Evolutionary conservation across 2,888 invertebrate genomes (phyloP), one percentile per base, ranked within the genome.

Genomic region (Zeuzera pyrina): DNA sequence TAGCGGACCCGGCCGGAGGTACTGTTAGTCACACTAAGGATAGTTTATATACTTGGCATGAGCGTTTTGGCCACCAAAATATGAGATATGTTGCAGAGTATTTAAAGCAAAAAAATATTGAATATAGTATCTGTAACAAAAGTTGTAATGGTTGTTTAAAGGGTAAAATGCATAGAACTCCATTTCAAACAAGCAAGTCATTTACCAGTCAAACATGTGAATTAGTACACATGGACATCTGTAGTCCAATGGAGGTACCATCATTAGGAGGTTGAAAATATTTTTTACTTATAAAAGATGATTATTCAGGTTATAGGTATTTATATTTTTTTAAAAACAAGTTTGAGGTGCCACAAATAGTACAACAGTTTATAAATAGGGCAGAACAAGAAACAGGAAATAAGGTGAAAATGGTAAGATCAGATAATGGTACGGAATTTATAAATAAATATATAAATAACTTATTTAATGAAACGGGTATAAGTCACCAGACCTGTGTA

Each of bases 401-500:
- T n/a, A 23, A 23, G 10, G 23, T 23, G 10, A n/a, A 23, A n/a
- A 23, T n/a, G 10, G 10, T 23, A 7, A 23, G 23, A 23, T 7
- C 23, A n/a, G 23, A 23, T n/a, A 6, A n/a, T n/a, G 23, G 23
- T 23, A 6, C 5, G 10, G 23, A 23, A 23, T 23, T 23, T 23
- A n/a, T 23, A 3, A 23, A 23, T n/a, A 5, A 23, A 23, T 3
- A 23, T 8, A 10, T 23, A 6, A 19, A 23, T 3, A n/a, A 3
- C 3, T 3, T 23, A 3, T 7, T 23, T 3, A 10, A 23, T 23
- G 3, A 23, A 6, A 6, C 10, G n/a, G 33, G 33, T 3, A 33
- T 33, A 11, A 23, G 25, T 15, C 33, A 30, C 13, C 26, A 32
- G 21, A 32, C 11, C 7, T 15, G 23, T 14, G 29, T 31, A 5